These are phyloP conservation scores for Novumbra hubbsi DNA, from an alignment of 2,797 vertebrate genomes.

Conservation along the genomic window DNA sequence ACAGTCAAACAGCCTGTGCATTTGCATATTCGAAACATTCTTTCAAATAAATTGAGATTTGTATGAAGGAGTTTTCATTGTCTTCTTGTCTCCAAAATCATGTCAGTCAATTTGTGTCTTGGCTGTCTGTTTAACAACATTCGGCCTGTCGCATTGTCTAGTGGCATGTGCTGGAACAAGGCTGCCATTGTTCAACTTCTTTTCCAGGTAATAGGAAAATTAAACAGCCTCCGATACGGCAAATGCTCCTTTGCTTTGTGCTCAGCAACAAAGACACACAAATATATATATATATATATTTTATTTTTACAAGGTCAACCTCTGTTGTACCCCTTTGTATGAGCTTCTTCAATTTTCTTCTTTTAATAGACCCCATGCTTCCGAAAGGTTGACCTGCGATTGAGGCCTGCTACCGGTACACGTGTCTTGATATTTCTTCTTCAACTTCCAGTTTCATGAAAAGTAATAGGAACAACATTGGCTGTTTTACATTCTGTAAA, in stretches of 20 bases:
- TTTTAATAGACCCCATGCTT: neutral
- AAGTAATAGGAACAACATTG: too few species aligned
- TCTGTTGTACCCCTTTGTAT: neutral
- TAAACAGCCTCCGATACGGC: neutral
- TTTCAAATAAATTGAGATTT: neutral
- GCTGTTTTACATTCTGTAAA: neutral
- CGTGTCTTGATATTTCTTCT: too few species aligned
- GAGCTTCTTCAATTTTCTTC: neutral
- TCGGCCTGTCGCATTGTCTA: neutral
- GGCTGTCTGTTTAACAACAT: neutral
- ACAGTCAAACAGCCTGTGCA: neutral
- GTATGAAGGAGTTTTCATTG: too few species aligned
- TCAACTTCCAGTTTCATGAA: too few species aligned
- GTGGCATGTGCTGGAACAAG: too few species aligned
- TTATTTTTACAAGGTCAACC: conserved; percentile 5
- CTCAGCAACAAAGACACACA: neutral
- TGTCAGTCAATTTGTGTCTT: neutral
- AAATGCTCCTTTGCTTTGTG: neutral
- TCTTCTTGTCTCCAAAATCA: neutral
- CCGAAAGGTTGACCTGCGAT: too few species aligned
- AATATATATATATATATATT: too few species aligned
- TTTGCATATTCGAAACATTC: neutral
- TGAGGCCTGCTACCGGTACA: too few species aligned
- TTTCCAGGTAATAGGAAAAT: conserved; percentile 2
- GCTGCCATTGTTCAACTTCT: neutral